Evolutionary conservation across 2,888 invertebrate genomes (phyloP).

Genomic region (Osmoderma eremita): DNA sequence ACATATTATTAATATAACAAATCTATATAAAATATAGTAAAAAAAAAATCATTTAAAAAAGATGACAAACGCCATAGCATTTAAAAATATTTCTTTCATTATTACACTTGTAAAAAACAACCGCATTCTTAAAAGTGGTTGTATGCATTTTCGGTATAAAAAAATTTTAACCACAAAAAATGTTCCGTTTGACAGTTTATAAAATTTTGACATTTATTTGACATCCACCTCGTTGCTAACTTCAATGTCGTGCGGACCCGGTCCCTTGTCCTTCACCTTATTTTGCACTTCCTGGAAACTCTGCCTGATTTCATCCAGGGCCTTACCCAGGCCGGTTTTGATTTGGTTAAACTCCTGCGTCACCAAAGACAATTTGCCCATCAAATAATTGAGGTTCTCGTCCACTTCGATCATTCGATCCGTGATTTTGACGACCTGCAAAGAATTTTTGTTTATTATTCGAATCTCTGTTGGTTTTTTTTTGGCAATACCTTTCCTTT

Average conservation of each 20-base stretch:
- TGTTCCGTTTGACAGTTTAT: neutral
- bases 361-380: slow-evolving; percentile 81
- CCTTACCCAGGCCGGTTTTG: slow-evolving; percentile 77
- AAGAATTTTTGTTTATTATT: slow-evolving; percentile 32
- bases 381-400: slow-evolving; percentile 82
- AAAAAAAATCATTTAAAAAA: slow-evolving; percentile 5
- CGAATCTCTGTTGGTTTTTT: slow-evolving; percentile 1
- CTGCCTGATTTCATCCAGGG: slow-evolving; percentile 75
- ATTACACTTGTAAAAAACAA: slow-evolving; percentile 3
- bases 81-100: neutral
- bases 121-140: neutral
- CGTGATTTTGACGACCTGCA: slow-evolving; percentile 79
- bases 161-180: neutral
- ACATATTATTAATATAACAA: slow-evolving; percentile 3
- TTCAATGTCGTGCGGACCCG: slow-evolving; percentile 71
- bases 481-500: slow-evolving; percentile 72
- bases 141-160: slow-evolving; percentile 10
- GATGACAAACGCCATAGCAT: neutral
- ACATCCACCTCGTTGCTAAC: slow-evolving; percentile 50
- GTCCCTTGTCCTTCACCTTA: slow-evolving; percentile 66
- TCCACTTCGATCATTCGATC: slow-evolving; percentile 81
- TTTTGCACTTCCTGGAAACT: slow-evolving; percentile 73
- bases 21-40: slow-evolving; percentile 14
- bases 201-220: slow-evolving; percentile 4
- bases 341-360: slow-evolving; percentile 88